Evolutionary conservation across 2,113 vertebrate species (phyloP).

Genomic region (Vulpes lagopus): DNA sequence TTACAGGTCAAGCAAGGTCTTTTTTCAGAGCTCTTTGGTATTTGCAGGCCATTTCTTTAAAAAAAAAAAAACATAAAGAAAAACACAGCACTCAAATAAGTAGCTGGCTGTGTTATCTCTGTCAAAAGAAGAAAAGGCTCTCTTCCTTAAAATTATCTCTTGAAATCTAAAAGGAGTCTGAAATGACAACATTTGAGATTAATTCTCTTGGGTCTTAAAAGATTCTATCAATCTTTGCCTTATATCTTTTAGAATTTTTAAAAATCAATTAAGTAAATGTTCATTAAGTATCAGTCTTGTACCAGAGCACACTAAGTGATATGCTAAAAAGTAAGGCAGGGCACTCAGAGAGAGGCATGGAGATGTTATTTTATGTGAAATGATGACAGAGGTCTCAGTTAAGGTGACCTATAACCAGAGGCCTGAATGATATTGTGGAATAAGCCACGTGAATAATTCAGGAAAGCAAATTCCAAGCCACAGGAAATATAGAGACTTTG

Average conservation of each 20-base stretch:
- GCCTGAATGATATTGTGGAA: background rate
- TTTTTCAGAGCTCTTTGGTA: constrained; percentile 5
- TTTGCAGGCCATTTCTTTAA: background rate
- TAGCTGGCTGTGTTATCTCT: background rate
- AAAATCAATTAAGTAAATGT: background rate
- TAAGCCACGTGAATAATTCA: background rate
- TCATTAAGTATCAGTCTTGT: background rate
- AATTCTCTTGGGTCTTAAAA: background rate
- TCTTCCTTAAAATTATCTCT: background rate
- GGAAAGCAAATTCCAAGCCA: background rate
- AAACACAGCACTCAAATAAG: background rate
- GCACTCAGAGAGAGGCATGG: background rate
- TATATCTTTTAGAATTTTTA: background rate
- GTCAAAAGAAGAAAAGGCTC: background rate
- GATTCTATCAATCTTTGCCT: background rate
- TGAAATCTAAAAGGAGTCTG: background rate
- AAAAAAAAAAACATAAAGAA: background rate
- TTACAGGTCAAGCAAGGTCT: background rate
- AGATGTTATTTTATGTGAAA: background rate
- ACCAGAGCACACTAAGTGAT: background rate
- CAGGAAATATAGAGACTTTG: background rate
- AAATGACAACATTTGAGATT: background rate
- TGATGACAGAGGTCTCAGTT: background rate
- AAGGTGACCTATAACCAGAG: background rate
- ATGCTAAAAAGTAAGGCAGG: background rate